Conservation (phyloP, 1,140 invertebrate genomes). For the Asbolus verrucosus region DNA sequence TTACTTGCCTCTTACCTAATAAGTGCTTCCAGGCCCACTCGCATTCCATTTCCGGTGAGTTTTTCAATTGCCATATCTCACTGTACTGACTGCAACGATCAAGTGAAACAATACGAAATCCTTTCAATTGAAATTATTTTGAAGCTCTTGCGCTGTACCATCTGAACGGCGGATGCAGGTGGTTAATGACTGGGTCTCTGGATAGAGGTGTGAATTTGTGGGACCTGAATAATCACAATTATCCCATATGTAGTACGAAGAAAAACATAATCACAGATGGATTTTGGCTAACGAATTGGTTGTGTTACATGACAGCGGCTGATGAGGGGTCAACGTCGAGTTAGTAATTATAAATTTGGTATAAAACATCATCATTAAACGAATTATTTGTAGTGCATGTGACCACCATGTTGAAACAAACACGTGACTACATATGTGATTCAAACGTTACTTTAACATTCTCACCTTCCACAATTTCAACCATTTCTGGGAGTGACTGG, state of each 20-base stretch:
- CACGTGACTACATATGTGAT: slow-evolving; percentile 49
- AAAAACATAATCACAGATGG: slow-evolving; percentile 54
- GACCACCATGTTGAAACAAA: slow-evolving; percentile 38
- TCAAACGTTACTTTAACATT: slow-evolving; percentile 23
- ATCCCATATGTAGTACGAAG: slow-evolving; percentile 40
- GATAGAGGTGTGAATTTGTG: slow-evolving; percentile 55
- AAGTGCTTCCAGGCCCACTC: slow-evolving; percentile 51
- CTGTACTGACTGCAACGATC: too few species aligned
- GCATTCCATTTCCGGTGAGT: slow-evolving; percentile 54
- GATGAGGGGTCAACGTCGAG: slow-evolving; percentile 51
- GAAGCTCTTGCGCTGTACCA: slow-evolving; percentile 51
- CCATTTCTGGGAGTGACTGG: slow-evolving; percentile 58
- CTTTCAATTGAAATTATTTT: slow-evolving; percentile 5
- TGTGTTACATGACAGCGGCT: slow-evolving; percentile 40
- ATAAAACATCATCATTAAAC: too few species aligned
- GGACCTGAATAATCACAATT: slow-evolving; percentile 53
- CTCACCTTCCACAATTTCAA: slow-evolving; percentile 47
- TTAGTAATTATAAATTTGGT: too few species aligned
- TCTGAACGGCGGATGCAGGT: slow-evolving; percentile 54
- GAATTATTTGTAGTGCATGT: slow-evolving; percentile 12
- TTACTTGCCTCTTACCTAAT: slow-evolving; percentile 49
- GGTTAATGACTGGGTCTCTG: slow-evolving; percentile 54
- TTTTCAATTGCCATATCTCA: too few species aligned
- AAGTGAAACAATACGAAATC: not conserved
- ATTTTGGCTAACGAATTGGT: slow-evolving; percentile 59